Evolutionary conservation across 2,888 invertebrate genomes (phyloP).

Genomic region (Yponomeuta malinellus): DNA sequence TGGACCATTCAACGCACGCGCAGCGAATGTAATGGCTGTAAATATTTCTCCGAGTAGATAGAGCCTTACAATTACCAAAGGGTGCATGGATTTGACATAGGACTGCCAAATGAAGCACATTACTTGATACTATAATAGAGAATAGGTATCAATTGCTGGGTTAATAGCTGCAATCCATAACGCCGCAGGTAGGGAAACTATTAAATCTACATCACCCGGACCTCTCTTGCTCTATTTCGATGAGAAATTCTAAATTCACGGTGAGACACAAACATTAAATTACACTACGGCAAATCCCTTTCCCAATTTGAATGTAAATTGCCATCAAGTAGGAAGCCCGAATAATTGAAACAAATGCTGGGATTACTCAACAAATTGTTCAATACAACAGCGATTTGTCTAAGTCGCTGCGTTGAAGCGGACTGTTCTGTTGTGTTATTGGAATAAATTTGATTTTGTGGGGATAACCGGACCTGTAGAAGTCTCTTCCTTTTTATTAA

Average conservation of each 20-base stretch:
- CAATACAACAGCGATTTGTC: constrained; percentile 72
- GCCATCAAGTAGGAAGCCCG: constrained; percentile 56
- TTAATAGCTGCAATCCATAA: not conserved
- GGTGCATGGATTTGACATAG: not conserved
- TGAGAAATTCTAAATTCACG: constrained; percentile 53
- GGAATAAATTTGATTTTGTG: constrained; percentile 38
- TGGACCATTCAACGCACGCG: constrained; percentile 64
- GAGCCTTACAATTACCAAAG: constrained; percentile 30
- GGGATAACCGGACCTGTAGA: constrained; percentile 4
- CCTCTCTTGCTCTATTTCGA: constrained; percentile 24
- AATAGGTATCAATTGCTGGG: not conserved
- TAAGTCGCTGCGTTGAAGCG: constrained; percentile 56
- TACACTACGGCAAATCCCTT: constrained; percentile 29
- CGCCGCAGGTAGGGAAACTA: constrained; percentile 2
- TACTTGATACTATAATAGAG: not conserved
- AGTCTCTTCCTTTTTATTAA: not conserved
- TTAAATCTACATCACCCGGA: not conserved
- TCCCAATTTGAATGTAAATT: constrained; percentile 38
- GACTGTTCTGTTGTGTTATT: constrained; percentile 54
- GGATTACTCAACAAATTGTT: constrained; percentile 73
- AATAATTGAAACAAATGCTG: constrained; percentile 73
- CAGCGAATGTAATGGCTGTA: constrained; percentile 47
- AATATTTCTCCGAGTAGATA: constrained; percentile 44
- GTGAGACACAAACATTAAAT: constrained; percentile 30
- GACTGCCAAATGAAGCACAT: constrained; percentile 6